Percentiles rank a stretch among this genome's conserved stretches.
These are phyloP conservation scores for Carettochelys insculpta DNA, from an alignment of 2,113 vertebrate species.

Conservation along the genomic window DNA sequence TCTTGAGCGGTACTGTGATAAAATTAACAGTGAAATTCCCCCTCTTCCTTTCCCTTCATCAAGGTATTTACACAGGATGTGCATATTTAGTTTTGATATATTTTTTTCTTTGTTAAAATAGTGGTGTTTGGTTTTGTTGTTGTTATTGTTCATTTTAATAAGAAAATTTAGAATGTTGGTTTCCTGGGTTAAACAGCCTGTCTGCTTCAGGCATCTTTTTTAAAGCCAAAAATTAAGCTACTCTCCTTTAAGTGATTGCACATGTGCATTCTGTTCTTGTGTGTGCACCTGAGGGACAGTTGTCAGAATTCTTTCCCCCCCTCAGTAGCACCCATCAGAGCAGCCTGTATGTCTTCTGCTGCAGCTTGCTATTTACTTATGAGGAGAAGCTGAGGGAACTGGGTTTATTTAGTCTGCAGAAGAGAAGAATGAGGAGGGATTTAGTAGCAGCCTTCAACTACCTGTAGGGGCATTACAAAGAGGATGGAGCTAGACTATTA, in stretches of 20 bases:
- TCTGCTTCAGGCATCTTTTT: not conserved
- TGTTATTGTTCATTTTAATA: not conserved
- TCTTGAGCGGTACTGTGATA: slow-evolving; percentile 95
- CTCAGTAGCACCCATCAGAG: not conserved
- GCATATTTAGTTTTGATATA: not conserved
- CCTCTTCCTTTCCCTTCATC: slow-evolving; percentile 93
- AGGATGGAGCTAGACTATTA: too few relatives aligned
- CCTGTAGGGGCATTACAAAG: too few relatives aligned
- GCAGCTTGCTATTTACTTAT: not conserved
- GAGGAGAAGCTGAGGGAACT: too few relatives aligned
- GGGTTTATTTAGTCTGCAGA: too few relatives aligned
- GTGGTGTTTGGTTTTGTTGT: not conserved
- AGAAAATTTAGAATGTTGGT: fast-evolving
- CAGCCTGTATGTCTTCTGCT: not conserved
- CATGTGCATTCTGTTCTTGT: not conserved
- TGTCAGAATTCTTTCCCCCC: not conserved
- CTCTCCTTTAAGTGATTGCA: not conserved
- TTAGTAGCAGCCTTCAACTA: too few relatives aligned
- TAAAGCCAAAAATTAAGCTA: not conserved
- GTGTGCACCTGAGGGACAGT: not conserved
- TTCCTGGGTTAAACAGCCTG: not conserved
- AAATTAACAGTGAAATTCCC: slow-evolving; percentile 90
- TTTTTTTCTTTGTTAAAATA: not conserved
- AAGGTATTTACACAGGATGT: slow-evolving; percentile 77
- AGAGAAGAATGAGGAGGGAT: too few relatives aligned